A percentile compares a stretch with the other conserved stretches of the same genome.
Evolutionary conservation across 1,140 invertebrate genomes (phyloP).

Genomic region (Tetraneura akinire): DNA sequence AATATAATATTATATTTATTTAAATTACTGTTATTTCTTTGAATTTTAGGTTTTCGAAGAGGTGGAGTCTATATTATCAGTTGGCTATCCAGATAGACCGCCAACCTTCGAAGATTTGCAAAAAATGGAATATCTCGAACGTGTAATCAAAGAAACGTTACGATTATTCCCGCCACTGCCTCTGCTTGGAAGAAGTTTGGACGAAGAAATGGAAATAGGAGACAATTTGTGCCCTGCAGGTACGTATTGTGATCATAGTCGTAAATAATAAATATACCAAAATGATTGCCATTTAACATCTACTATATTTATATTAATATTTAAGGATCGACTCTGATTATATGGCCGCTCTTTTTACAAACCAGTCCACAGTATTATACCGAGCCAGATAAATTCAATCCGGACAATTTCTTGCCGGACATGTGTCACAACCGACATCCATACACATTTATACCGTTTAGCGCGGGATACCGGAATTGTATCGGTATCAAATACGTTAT

Average conservation of each 20-base stretch:
- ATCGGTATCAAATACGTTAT: constrained; percentile 61
- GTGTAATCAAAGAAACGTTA: constrained; percentile 67
- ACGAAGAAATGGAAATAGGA: constrained; percentile 58
- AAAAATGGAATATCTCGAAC: constrained; percentile 66
- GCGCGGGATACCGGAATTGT: constrained; percentile 65
- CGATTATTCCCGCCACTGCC: constrained; percentile 67
- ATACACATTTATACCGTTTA: constrained; percentile 65
- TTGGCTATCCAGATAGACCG: constrained; percentile 53
- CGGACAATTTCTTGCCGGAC: constrained; percentile 63
- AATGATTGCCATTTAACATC: background rate
- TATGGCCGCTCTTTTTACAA: constrained; percentile 59
- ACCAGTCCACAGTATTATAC: constrained; percentile 63
- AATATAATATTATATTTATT: too few species aligned
- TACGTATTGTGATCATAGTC: too few species aligned
- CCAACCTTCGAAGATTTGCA: constrained; percentile 61
- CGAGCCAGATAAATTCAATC: constrained; percentile 56
- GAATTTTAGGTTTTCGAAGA: constrained; percentile 60
- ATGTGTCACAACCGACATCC: constrained; percentile 61
- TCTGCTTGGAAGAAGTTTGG: constrained; percentile 60
- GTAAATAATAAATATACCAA: too few species aligned
- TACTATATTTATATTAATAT: too few species aligned
- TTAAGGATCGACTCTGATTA: background rate
- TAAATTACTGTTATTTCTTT: background rate
- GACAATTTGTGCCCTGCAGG: constrained; percentile 8
- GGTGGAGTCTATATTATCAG: constrained; percentile 61